Evolutionary conservation across 2,888 invertebrate genomes (phyloP), one percentile per base, ranked within the genome.

Genomic region (Biston stratarius): DNA sequence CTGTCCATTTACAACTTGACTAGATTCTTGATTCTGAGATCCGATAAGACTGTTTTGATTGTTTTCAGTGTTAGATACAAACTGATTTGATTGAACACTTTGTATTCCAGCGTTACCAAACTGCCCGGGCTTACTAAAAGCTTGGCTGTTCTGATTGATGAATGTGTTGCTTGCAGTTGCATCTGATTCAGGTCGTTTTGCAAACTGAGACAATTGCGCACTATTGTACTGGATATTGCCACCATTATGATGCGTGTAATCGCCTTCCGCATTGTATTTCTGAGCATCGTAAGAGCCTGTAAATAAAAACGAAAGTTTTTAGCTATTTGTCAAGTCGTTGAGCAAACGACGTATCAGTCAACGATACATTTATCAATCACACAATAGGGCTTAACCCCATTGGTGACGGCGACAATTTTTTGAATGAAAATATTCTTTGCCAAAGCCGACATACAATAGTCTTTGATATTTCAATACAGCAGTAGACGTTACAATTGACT

Each of bases 251-350:
- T 86, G 85, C 73, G 85, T 79, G 81, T 90, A 87, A 86, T 90
- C 88, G 74, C 84, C 81, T 74, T 80, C 90, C 51, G 82, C 80
- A 88, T 93, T 92, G 86, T 93, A 89, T 76, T 89, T 92, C 77
- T 87, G 84, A 71, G 90, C 85, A 71, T 91, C 87, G 83, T 93
- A 93, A 69, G 92, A 89, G 85, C 93, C 94, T 94, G 91, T 79
- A 90, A 93, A 88, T 88, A 87, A 90, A 91, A 93, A 92, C 74
- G 91, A 93, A 93, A 94, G 91, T 89, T 84, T 82, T 83, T 64
- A 79, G 79, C 82, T 77, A 91, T 92, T 90, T 88, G 86, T 91
- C 90, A 91, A 82, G 84, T 34, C 33, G 52, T 78, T 73, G 74
- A 74, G 74, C 67, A 67, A 78, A 83, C 81, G 77, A 80, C 79